Percentiles rank a stretch among this genome's conserved stretches.
These are phyloP conservation scores for Drosophila prosaltans DNA, from an alignment of 1,140 invertebrate genomes.

Conservation along the genomic window DNA sequence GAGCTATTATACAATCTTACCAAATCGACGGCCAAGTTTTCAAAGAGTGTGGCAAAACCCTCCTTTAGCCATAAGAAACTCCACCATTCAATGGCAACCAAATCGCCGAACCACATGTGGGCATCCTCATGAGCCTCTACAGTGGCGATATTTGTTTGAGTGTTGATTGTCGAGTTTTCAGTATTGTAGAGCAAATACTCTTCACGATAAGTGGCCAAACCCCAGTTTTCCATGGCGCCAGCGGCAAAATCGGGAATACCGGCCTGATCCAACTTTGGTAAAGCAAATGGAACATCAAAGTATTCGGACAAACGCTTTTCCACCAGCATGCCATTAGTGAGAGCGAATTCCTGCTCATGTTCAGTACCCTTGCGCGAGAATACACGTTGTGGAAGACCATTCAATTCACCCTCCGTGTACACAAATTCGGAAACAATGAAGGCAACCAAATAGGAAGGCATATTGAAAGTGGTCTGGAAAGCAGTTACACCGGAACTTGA, in stretches of 20 bases:
- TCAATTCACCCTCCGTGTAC: conserved; percentile 60
- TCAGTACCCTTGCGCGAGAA: conserved; percentile 73
- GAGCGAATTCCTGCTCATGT: conserved; percentile 71
- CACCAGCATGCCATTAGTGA: conserved; percentile 71
- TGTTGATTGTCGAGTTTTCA: conserved; percentile 66
- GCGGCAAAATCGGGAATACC: conserved; percentile 78
- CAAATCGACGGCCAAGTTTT: conserved; percentile 66
- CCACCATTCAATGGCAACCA: conserved; percentile 87
- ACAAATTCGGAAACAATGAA: conserved; percentile 84
- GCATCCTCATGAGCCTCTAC: conserved; percentile 87
- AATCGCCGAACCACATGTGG: conserved; percentile 88
- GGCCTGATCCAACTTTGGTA: conserved; percentile 79
- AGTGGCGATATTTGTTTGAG: conserved; percentile 84
- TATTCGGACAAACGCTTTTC: conserved; percentile 67
- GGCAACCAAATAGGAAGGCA: conserved; percentile 76
- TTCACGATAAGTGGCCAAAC: conserved; percentile 78
- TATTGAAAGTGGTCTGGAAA: conserved; percentile 57
- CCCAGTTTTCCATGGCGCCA: conserved; percentile 83
- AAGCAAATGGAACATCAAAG: conserved; percentile 58
- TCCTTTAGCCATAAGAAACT: conserved; percentile 86
- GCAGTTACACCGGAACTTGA: conserved; percentile 55
- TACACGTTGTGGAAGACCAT: conserved; percentile 76
- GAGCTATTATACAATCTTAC: conserved; percentile 12
- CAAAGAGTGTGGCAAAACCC: conserved; percentile 84
- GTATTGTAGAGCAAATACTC: conserved; percentile 70